phyloP scores from a whole-genome alignment of 2,797 vertebrate species.

The Rhynchonycteris naso region DNA sequence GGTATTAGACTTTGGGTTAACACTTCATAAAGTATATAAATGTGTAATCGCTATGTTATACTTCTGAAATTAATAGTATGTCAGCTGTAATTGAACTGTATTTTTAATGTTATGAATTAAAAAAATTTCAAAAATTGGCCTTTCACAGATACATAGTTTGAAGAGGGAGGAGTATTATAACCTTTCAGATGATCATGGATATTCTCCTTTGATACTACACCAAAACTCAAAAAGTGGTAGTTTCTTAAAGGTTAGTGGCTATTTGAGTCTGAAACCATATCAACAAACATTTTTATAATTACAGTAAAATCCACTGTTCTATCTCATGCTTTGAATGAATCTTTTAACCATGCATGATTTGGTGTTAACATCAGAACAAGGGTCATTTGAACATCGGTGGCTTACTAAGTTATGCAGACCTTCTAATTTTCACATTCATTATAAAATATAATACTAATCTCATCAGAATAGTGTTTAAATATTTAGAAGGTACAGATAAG shows the following conservation, averaged over 20 bases:
- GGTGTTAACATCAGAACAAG: neutral
- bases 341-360: neutral
- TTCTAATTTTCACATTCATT: neutral
- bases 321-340: neutral
- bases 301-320: neutral
- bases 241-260: neutral
- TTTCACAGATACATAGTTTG: neutral
- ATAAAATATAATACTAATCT: neutral
- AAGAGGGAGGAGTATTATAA: neutral
- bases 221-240: neutral
- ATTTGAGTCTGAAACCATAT: neutral
- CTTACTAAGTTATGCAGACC: neutral
- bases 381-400: neutral
- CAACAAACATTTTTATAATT: neutral
- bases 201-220: neutral
- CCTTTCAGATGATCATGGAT: neutral
- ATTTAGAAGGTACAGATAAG: neutral
- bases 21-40: too few relatives aligned
- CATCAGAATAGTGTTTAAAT: neutral
- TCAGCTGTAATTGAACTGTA: too few relatives aligned
- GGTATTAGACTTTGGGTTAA: too few relatives aligned
- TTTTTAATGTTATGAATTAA: too few relatives aligned
- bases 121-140: neutral
- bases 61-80: too few relatives aligned
- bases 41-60: too few relatives aligned